phyloP scores from a whole-genome alignment of 2,888 invertebrate species.

The Tipula vernalis region DNA sequence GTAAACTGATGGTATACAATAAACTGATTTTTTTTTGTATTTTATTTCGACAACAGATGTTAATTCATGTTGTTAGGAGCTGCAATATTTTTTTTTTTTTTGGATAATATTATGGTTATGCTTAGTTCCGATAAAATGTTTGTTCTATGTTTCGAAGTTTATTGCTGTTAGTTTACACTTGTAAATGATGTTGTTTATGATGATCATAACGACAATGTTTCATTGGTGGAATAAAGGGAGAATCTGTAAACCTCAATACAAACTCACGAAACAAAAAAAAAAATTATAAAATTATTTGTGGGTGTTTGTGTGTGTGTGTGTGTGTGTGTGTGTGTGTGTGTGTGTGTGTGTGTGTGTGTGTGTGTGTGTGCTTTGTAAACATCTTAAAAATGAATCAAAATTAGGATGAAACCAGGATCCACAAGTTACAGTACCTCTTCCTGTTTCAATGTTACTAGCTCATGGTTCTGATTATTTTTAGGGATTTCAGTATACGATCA shows the following conservation, averaged over 20 bases:
- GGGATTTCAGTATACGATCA: too few relatives aligned
- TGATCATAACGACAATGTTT: not conserved
- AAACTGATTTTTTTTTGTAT: not conserved
- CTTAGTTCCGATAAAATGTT: not conserved
- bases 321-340: not conserved
- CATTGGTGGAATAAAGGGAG: not conserved
- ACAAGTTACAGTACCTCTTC: too few relatives aligned
- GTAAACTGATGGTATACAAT: not conserved
- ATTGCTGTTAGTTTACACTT: not conserved
- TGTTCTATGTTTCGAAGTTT: not conserved
- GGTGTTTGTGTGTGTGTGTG: not conserved
- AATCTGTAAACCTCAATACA: not conserved
- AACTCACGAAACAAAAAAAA: not conserved
- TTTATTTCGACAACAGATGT: not conserved
- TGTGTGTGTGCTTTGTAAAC: not conserved
- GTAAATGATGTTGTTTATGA: not conserved
- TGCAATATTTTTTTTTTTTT: not conserved
- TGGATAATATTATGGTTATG: not conserved
- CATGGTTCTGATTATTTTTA: too few relatives aligned
- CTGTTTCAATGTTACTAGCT: too few relatives aligned
- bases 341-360: not conserved
- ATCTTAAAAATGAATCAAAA: too few relatives aligned
- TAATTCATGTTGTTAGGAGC: not conserved
- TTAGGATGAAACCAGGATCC: too few relatives aligned
- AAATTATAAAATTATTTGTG: not conserved